Base-by-base conservation (phyloP, 2,797 vertebrate species). In the Tokudaia tokunoshimensis region DNA sequence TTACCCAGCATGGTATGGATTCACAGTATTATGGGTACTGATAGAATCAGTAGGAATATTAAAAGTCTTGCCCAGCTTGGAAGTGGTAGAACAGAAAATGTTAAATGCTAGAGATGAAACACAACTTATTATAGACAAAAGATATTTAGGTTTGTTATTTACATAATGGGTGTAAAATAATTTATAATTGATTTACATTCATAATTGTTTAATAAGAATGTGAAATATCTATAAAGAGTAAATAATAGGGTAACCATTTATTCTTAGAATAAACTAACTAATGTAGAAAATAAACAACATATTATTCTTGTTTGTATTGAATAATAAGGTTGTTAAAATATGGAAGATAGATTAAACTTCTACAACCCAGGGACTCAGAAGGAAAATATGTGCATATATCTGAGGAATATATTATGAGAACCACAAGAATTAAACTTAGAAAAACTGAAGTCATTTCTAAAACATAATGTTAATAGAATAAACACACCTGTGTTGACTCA, bases 391-490 rank as follows among this genome's bases (percentile, higher is more conserved):
- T 93, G 47, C 14, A 13, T 72, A 92, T 84, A 87, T 95, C 57
- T 82, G 7, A 95, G 65, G 41, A 95, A 83, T 17, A 57, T 5
- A 75, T 96, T 94, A 20, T 84, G 6, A 86, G 96, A 96, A 92
- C 1, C 13, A 76, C 24, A 91, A 91, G 31, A 94, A 91, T 41
- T 94, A 20, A 91, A 94, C 37, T 76, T 92, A 76, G 11, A 91
- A 93, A 95, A 96, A 94, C 47, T 82, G 26, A 93, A 72, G 3
- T 79, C 82, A 44, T 91, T 80, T 96, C 86, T 37, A 95, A 97
- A 97, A 93, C 94, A 57, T 83, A 87, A 94, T 76, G 9, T 29
- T 92, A 94, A 85, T 89, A 86, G 17, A 94, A 95, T 97, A 94
- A 97, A 96, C 34, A 82, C 5, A 34, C 1, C 63, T 89, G 55